phyloP scores from a whole-genome alignment of 2,888 invertebrate genomes.

The Macroteleia sp. region DNA sequence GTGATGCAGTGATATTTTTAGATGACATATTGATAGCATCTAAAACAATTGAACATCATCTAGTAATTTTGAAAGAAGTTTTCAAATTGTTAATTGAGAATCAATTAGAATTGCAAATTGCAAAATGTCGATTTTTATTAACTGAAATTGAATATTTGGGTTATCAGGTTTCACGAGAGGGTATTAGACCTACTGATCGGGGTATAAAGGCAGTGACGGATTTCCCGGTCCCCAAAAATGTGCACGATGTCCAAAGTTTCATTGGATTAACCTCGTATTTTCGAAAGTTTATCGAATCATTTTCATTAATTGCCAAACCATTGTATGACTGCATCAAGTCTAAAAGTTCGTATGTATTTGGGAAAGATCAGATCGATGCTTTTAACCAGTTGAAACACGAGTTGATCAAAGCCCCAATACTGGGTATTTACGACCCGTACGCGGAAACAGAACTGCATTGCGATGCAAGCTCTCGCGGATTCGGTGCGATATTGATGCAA shows the following conservation, averaged over 20 bases:
- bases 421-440: background rate
- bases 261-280: constrained; percentile 15
- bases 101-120: constrained; percentile 69
- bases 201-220: no score
- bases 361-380: background rate
- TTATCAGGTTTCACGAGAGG: constrained; percentile 69
- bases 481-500: background rate
- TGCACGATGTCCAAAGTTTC: background rate
- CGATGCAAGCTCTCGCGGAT: background rate
- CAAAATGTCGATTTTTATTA: constrained; percentile 71
- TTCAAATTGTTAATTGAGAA: constrained; percentile 17
- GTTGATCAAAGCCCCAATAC: background rate
- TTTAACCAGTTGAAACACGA: background rate
- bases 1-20: background rate
- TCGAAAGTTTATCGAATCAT: background rate
- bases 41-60: constrained; percentile 5
- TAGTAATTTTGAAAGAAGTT: background rate
- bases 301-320: background rate
- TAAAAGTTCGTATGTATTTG: background rate
- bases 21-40: background rate
- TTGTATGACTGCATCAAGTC: background rate
- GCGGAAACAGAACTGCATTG: background rate
- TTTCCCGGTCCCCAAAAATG: no score
- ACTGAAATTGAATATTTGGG: constrained; percentile 73
- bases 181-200: no score